A percentile compares a stretch with the other conserved stretches of the same genome.
phyloP scores from a whole-genome alignment of 2,888 invertebrate species.

The Mongoloraphidia duomilia region DNA sequence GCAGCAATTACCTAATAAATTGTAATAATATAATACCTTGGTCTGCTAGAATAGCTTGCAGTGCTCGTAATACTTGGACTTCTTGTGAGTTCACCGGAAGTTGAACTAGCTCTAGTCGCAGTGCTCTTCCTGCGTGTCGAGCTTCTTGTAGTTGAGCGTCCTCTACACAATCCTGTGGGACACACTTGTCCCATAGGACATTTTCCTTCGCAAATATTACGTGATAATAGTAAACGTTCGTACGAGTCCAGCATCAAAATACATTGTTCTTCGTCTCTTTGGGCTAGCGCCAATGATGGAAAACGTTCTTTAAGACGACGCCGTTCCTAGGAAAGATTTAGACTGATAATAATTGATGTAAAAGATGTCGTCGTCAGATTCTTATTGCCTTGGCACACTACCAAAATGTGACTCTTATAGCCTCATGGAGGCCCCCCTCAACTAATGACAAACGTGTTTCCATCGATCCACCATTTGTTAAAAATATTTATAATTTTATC shows the following conservation, averaged over 20 bases:
- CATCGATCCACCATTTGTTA: no score
- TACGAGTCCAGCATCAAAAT: constrained; percentile 67
- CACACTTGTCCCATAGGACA: constrained; percentile 73
- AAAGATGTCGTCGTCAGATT: no score
- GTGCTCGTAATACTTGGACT: constrained; percentile 26
- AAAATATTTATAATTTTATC: no score
- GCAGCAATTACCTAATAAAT: no score
- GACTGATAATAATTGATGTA: background rate
- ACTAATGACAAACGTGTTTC: no score
- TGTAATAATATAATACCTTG: constrained; percentile 10
- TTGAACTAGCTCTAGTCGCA: constrained; percentile 10
- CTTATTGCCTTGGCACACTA: no score
- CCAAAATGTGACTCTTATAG: no score
- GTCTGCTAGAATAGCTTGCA: constrained; percentile 16
- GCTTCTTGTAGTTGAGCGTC: constrained; percentile 17
- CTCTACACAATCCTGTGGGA: constrained; percentile 60
- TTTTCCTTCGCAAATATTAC: constrained; percentile 75
- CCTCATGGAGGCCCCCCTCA: no score
- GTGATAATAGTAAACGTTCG: constrained; percentile 61
- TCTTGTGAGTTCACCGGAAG: constrained; percentile 20
- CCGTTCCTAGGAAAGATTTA: constrained; percentile 47
- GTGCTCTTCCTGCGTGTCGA: constrained; percentile 2
- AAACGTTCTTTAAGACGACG: constrained; percentile 71
- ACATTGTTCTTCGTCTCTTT: constrained; percentile 63
- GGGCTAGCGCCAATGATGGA: constrained; percentile 59